phyloP scores from a whole-genome alignment of 2,797 vertebrate genomes.

The Taeniopygia guttata region DNA sequence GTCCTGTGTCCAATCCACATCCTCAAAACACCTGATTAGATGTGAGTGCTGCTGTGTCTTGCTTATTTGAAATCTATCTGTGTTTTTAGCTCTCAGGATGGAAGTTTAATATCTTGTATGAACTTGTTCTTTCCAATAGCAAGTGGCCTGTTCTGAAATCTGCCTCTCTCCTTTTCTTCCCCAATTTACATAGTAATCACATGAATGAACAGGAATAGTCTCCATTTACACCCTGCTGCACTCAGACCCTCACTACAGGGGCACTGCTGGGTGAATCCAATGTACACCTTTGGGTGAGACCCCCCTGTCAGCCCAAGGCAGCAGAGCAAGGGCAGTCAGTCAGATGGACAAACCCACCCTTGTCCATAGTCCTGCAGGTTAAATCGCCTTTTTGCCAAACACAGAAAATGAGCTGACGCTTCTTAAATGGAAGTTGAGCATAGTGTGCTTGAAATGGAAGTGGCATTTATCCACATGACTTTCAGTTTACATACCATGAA shows the following conservation, averaged over 20 bases:
- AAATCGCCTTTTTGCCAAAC: not conserved
- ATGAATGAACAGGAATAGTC: not conserved
- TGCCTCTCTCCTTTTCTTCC: not conserved
- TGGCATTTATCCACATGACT: not conserved
- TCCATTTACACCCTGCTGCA: not conserved
- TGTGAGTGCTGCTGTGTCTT: not conserved
- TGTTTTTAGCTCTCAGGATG: not conserved
- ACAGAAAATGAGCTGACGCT: not conserved
- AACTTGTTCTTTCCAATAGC: not conserved
- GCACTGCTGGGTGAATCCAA: not conserved
- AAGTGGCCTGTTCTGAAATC: not conserved
- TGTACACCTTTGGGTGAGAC: not conserved
- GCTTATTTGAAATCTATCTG: not conserved
- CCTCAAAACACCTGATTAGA: not conserved
- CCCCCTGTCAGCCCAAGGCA: not conserved
- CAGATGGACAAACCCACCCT: not conserved
- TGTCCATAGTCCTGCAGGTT: accelerated
- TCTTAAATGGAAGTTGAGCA: not conserved
- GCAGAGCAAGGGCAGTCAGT: not conserved
- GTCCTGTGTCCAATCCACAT: not conserved
- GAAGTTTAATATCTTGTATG: not conserved
- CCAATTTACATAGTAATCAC: accelerated
- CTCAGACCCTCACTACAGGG: not conserved
- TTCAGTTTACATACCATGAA: not conserved
- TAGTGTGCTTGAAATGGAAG: not conserved